Percentiles rank a stretch among this genome's conserved stretches.
phyloP scores from a whole-genome alignment of 2,113 vertebrate species.

The Centropristis striata region DNA sequence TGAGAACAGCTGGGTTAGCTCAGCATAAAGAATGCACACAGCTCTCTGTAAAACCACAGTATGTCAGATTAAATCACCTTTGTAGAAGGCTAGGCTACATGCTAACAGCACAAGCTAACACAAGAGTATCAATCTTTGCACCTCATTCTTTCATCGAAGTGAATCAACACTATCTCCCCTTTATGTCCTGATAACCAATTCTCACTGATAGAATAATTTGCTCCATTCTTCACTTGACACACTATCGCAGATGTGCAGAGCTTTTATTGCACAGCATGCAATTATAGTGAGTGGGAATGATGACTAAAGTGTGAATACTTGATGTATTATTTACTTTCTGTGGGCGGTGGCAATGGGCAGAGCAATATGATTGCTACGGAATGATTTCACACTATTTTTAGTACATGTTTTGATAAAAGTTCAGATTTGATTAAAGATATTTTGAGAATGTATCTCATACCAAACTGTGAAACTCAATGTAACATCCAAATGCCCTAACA shows the following conservation, averaged over 20 bases:
- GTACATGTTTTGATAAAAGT: neutral
- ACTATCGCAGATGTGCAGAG: neutral
- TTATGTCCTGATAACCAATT: neutral
- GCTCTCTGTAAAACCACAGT: too few relatives aligned
- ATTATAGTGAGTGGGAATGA: conserved; percentile 16
- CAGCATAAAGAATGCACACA: neutral
- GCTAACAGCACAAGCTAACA: too few relatives aligned
- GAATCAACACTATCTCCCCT: neutral
- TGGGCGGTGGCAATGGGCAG: neutral
- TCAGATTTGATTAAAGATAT: neutral
- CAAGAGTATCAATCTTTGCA: neutral
- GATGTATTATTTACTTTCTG: conserved; percentile 8
- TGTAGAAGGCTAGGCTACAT: neutral
- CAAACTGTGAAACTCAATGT: neutral
- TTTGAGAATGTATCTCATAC: neutral
- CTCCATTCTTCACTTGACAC: neutral
- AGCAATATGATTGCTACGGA: neutral
- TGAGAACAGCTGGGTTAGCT: too few relatives aligned
- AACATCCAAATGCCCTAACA: neutral
- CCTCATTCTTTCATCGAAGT: neutral
- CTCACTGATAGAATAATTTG: neutral
- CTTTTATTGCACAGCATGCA: neutral
- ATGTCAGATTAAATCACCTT: neutral
- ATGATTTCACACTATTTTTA: neutral
- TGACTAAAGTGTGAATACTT: conserved; percentile 2